phyloP scores from a whole-genome alignment of 2,888 invertebrate genomes.

The Eueremaeus valkanovi region DNA sequence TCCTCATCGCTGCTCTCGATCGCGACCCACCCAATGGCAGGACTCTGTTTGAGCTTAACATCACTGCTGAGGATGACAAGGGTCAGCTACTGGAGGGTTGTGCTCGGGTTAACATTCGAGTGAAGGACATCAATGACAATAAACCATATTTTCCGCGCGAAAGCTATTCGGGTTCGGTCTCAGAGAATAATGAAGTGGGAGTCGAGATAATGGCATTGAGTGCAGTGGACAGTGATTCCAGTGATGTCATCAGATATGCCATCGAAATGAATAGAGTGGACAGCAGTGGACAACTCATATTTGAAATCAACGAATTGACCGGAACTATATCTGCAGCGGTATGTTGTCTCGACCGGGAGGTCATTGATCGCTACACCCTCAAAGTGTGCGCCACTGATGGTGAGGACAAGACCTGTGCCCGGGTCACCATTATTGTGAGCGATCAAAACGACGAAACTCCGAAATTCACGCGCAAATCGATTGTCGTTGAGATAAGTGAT shows the following conservation, averaged over 20 bases:
- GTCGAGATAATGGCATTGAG: conserved; percentile 52
- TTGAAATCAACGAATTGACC: conserved; percentile 51
- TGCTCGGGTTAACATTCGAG: conserved; percentile 92
- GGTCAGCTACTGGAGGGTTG: conserved; percentile 93
- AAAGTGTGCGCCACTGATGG: conserved; percentile 47
- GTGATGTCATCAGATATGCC: conserved; percentile 54
- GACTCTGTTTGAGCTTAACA: not conserved
- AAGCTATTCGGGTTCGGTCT: not conserved
- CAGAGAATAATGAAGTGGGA: conserved; percentile 12
- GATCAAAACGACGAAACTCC: conserved; percentile 57
- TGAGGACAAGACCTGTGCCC: conserved; percentile 1
- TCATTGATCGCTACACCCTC: conserved; percentile 48
- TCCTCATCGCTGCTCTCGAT: conserved; percentile 26
- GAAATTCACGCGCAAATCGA: conserved; percentile 49
- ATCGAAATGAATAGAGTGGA: conserved; percentile 48
- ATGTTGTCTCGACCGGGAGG: conserved; percentile 49
- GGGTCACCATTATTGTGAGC: conserved; percentile 50
- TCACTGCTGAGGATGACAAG: conserved; percentile 34
- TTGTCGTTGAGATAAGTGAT: conserved; percentile 87
- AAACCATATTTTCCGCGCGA: conserved; percentile 22
- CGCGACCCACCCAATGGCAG: conserved; percentile 37
- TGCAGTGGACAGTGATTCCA: conserved; percentile 55
- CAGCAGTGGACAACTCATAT: conserved; percentile 51
- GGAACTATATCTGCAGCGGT: conserved; percentile 50
- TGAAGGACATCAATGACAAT: conserved; percentile 79